Conservation (phyloP, 2,888 invertebrate genomes). For the Chrysolina americana region DNA sequence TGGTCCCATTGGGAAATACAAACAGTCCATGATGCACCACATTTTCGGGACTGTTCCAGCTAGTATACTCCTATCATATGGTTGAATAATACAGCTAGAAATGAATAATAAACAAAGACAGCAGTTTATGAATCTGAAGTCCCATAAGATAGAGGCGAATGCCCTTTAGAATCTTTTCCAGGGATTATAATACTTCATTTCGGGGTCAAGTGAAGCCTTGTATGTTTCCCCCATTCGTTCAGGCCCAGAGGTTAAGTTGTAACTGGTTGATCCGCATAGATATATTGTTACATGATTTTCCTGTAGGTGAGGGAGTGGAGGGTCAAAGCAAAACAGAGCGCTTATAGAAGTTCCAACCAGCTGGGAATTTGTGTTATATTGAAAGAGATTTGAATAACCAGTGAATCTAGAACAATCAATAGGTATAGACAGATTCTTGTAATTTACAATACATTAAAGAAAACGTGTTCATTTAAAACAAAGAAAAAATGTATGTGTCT, state of each 20-base stretch:
- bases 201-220: neutral
- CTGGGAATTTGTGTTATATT: neutral
- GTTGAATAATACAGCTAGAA: neutral
- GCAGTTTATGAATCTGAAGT: neutral
- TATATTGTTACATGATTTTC: neutral
- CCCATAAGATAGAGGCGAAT: neutral
- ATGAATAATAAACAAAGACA: neutral
- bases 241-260: neutral
- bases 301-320: neutral
- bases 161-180: neutral
- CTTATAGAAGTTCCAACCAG: neutral
- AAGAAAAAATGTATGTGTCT: too few relatives aligned
- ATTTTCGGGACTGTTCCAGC: neutral
- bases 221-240: neutral
- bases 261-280: neutral
- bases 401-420: too few relatives aligned
- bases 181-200: conserved; percentile 1
- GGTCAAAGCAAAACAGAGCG: neutral
- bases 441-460: too few relatives aligned
- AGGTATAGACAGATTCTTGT: too few relatives aligned
- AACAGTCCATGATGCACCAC: too few relatives aligned
- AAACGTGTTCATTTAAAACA: too few relatives aligned
- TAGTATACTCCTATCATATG: neutral
- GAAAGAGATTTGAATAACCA: neutral
- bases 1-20: too few relatives aligned